Evolutionary conservation across 2,797 vertebrate genomes (phyloP).

Genomic region (Sebastes diploproa): DNA sequence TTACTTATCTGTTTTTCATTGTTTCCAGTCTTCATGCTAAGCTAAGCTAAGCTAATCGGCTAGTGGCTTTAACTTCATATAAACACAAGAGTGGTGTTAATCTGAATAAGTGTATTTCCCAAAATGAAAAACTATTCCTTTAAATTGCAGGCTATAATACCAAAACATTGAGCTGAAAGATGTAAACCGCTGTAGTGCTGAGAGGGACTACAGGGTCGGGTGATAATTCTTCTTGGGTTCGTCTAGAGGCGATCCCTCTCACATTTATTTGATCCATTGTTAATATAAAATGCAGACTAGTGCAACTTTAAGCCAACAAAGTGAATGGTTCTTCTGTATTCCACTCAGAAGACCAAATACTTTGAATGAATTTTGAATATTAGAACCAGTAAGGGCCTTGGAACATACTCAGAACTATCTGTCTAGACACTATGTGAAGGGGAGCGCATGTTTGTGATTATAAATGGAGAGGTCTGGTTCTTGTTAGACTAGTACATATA

Average conservation of each 20-base stretch:
- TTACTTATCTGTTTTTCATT: background rate
- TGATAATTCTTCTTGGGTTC: background rate
- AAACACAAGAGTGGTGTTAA: too few relatives aligned
- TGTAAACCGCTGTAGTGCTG: background rate
- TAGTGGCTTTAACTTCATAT: too few relatives aligned
- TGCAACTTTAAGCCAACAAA: background rate
- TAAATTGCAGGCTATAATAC: background rate
- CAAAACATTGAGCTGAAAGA: background rate
- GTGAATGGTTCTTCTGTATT: background rate
- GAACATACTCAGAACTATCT: background rate
- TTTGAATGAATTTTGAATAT: background rate
- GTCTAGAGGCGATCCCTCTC: background rate
- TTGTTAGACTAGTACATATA: background rate
- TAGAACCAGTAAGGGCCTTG: background rate
- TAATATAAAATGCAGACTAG: background rate
- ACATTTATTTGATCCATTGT: background rate
- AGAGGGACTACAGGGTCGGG: background rate
- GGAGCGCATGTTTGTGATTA: background rate
- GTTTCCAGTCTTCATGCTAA: background rate
- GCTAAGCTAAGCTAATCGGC: too few relatives aligned
- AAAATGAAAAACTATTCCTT: background rate
- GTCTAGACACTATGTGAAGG: background rate
- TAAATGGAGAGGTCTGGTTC: background rate
- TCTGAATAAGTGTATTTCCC: background rate
- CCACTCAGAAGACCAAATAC: background rate